Conservation (phyloP, 2,888 invertebrate species). For the Perizoma affinitatum region DNA sequence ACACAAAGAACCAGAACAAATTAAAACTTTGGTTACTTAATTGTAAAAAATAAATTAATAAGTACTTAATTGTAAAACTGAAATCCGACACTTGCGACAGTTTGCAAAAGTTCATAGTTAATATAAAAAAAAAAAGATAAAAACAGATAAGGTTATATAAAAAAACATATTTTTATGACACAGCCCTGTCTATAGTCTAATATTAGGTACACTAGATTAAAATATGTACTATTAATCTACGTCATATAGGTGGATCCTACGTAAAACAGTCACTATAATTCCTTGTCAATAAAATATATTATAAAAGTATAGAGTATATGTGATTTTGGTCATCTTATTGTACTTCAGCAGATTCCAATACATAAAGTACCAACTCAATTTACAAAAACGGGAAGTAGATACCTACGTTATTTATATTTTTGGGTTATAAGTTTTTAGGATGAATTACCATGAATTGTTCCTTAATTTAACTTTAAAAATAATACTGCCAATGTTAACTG, state of each 20-base stretch:
- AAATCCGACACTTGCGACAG: too few relatives aligned
- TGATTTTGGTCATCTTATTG: slow-evolving; percentile 72
- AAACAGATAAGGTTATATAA: background rate
- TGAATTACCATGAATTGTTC: too few relatives aligned
- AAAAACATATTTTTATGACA: slow-evolving; percentile 9
- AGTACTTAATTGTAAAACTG: too few relatives aligned
- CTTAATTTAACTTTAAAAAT: slow-evolving; percentile 2
- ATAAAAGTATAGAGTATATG: slow-evolving; percentile 27
- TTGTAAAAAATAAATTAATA: too few relatives aligned
- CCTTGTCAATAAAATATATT: slow-evolving; percentile 42
- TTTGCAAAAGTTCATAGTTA: too few relatives aligned
- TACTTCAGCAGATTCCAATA: slow-evolving; percentile 60
- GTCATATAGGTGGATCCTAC: slow-evolving; percentile 29
- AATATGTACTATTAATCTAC: slow-evolving; percentile 38
- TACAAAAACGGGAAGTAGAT: background rate
- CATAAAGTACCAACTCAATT: slow-evolving; percentile 17
- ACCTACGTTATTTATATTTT: background rate
- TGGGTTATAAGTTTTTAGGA: too few relatives aligned
- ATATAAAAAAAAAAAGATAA: too few relatives aligned
- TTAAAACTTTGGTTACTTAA: too few relatives aligned
- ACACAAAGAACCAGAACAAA: too few relatives aligned
- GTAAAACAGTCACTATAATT: slow-evolving; percentile 54
- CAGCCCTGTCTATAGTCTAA: slow-evolving; percentile 23
- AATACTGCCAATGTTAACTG: slow-evolving; percentile 25
- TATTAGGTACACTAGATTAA: slow-evolving; percentile 32